A percentile compares a stretch with the other conserved stretches of the same genome.
These are phyloP conservation scores for Autographa gamma DNA, from an alignment of 2,888 invertebrate species.

Conservation along the genomic window DNA sequence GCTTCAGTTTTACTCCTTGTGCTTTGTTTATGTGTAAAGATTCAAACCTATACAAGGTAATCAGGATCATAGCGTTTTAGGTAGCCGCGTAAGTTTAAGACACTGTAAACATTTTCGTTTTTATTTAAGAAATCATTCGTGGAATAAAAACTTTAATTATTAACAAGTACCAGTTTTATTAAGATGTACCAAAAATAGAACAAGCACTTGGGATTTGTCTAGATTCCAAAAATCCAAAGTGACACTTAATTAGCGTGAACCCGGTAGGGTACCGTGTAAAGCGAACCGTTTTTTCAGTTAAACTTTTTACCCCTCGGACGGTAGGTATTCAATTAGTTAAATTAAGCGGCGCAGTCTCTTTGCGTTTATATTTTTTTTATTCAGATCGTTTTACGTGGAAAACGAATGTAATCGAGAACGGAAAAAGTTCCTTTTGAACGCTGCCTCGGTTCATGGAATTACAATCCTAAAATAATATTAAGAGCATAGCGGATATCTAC, in stretches of 20 bases:
- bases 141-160: conserved; percentile 6
- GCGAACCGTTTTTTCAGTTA: conserved; percentile 46
- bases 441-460: conserved; percentile 20
- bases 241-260: conserved; percentile 59
- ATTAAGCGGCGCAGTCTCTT: conserved; percentile 54
- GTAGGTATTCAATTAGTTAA: conserved; percentile 62
- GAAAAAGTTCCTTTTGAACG: conserved; percentile 16
- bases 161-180: conserved; percentile 35
- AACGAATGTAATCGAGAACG: conserved; percentile 26
- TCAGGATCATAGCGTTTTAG: too few species aligned
- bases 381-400: conserved; percentile 21
- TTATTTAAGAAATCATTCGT: neutral
- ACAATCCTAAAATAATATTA: conserved; percentile 50
- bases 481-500: conserved; percentile 9
- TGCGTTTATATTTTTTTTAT: conserved; percentile 27
- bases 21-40: too few species aligned
- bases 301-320: conserved; percentile 51
- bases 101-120: too few species aligned
- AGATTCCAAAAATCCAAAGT: conserved; percentile 50
- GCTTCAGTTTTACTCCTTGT: too few species aligned
- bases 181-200: conserved; percentile 28
- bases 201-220: conserved; percentile 34
- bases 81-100: too few species aligned
- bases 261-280: conserved; percentile 39
- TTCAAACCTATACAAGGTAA: too few species aligned